phyloP scores from a whole-genome alignment of 2,797 vertebrate genomes.

The Alfaro cultratus region DNA sequence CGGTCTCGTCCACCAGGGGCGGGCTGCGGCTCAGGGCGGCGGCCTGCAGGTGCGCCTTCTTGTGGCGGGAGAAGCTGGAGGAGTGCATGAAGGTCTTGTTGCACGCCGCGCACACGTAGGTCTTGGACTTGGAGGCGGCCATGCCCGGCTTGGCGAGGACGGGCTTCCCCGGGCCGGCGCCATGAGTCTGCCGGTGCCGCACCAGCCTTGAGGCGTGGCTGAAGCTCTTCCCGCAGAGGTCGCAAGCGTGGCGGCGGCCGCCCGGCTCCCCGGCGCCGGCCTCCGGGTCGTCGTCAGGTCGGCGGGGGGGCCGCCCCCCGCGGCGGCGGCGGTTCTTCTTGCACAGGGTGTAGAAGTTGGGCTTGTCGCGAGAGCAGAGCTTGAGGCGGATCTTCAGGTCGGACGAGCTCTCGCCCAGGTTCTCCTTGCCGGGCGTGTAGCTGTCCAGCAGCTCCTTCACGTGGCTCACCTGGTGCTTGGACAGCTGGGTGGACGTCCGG shows the following conservation, averaged over 20 bases:
- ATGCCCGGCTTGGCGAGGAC: constrained; percentile 29
- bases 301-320: constrained; percentile 19
- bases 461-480: constrained; percentile 81
- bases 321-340: constrained; percentile 80
- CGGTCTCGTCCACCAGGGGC: constrained; percentile 70
- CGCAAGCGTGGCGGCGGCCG: constrained; percentile 55
- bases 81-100: constrained; percentile 84
- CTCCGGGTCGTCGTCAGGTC: constrained; percentile 23
- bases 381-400: constrained; percentile 86
- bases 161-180: constrained; percentile 32
- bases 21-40: constrained; percentile 56
- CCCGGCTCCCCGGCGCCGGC: constrained; percentile 38
- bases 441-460: constrained; percentile 80
- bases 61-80: constrained; percentile 81
- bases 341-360: constrained; percentile 83
- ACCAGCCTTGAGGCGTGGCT: constrained; percentile 72
- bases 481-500: constrained; percentile 77
- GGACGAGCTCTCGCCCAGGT: constrained; percentile 73
- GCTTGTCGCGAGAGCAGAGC: constrained; percentile 82
- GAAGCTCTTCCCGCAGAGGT: constrained; percentile 71
- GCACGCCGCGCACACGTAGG: constrained; percentile 74
- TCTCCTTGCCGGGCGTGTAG: constrained; percentile 78
- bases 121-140: constrained; percentile 58
- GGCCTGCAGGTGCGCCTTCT: constrained; percentile 75
- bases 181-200: constrained; percentile 73